Evolutionary conservation across 2,888 invertebrate genomes (phyloP).

Genomic region (Pristionchus mayeri): DNA sequence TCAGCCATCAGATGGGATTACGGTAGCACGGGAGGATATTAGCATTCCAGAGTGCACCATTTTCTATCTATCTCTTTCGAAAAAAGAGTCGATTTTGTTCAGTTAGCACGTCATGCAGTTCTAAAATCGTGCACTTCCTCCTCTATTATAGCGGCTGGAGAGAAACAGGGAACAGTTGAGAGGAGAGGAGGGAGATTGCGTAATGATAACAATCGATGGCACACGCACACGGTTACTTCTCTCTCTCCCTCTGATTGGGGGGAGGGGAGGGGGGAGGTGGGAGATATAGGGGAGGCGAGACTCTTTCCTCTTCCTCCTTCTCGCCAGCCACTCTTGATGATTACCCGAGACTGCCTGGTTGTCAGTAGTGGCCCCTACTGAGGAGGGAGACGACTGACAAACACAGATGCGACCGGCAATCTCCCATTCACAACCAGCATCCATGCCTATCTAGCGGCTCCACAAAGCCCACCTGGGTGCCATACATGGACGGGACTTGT

Average conservation of each 20-base stretch:
- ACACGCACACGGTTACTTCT: no score
- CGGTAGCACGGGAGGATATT: no score
- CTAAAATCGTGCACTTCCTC: no score
- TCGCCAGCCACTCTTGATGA: slow-evolving; percentile 35
- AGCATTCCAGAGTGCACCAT: no score
- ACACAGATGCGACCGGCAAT: slow-evolving; percentile 35
- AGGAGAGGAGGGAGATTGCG: not conserved
- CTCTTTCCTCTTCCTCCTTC: not conserved
- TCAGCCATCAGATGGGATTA: no score
- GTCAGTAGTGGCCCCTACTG: not conserved
- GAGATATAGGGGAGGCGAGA: not conserved
- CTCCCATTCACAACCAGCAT: no score
- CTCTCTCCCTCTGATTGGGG: not conserved
- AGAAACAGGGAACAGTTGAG: not conserved
- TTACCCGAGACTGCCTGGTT: slow-evolving; percentile 35
- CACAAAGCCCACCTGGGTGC: not conserved
- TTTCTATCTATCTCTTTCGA: no score
- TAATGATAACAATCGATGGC: slow-evolving; percentile 41
- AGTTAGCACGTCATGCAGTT: no score
- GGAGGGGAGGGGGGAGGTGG: slow-evolving; percentile 8
- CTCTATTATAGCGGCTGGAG: no score
- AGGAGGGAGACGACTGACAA: not conserved
- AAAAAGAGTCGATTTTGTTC: no score
- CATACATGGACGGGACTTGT: not conserved
- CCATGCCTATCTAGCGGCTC: no score